Percentiles rank a stretch among this genome's conserved stretches.
Conservation (phyloP, 2,113 vertebrate genomes). For the Pseudois nayaur region DNA sequence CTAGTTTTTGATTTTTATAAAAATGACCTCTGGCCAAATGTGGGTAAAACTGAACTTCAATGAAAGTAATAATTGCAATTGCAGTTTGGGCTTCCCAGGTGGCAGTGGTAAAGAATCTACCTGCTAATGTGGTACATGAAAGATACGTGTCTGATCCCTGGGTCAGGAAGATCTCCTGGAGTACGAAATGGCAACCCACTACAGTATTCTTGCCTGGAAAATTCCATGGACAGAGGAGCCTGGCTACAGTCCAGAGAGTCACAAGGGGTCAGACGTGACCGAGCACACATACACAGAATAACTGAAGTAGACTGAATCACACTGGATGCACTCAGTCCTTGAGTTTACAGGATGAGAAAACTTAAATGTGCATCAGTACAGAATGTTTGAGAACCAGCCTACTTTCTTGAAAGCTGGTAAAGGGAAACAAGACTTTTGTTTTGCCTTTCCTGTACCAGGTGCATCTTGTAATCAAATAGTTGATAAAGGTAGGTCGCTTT, state of each 20-base stretch:
- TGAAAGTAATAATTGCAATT: neutral
- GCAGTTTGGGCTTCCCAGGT: neutral
- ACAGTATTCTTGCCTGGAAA: neutral
- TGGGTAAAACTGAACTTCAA: neutral
- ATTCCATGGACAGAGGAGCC: neutral
- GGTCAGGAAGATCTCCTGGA: neutral
- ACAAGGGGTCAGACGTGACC: neutral
- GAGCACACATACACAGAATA: neutral
- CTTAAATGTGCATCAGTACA: neutral
- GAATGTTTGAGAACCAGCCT: neutral
- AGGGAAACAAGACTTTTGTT: neutral
- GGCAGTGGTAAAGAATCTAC: neutral
- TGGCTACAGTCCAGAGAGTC: neutral
- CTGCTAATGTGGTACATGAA: neutral
- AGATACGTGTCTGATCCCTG: neutral
- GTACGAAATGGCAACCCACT: neutral
- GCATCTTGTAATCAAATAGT: neutral
- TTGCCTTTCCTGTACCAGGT: neutral
- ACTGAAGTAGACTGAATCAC: neutral
- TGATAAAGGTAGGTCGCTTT: neutral
- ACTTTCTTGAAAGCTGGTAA: neutral
- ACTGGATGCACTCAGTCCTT: neutral
- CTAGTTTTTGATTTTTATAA: neutral
- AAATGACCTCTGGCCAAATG: neutral
- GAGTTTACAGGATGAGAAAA: neutral